Evolutionary conservation across 2,888 invertebrate genomes (phyloP).

Genomic region (Eupithecia insigniata): DNA sequence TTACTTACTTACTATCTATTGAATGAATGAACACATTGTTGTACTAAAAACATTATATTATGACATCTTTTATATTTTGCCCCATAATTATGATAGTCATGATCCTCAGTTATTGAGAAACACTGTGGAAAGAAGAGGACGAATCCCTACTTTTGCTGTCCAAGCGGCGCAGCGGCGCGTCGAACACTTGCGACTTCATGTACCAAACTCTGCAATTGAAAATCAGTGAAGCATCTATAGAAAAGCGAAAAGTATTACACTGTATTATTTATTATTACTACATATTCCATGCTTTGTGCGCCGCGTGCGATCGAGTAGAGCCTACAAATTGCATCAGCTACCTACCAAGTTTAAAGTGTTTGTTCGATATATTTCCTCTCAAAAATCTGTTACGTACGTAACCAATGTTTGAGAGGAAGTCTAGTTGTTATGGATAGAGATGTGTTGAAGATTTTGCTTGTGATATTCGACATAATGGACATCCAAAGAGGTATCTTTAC

Average conservation of each 20-base stretch:
- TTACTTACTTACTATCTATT: too few species aligned
- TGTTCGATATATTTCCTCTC: background rate
- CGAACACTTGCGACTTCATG: slow-evolving; percentile 6
- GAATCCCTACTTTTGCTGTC: background rate
- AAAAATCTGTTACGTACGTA: background rate
- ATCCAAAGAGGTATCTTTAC: background rate
- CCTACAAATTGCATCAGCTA: slow-evolving; percentile 49
- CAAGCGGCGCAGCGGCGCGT: too few species aligned
- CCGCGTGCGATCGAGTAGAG: slow-evolving; percentile 51
- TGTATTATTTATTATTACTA: background rate
- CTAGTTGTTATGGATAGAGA: background rate
- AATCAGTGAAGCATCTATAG: slow-evolving; percentile 64
- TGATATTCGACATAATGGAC: background rate
- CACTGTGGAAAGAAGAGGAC: background rate
- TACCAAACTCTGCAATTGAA: slow-evolving; percentile 47
- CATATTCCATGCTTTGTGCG: slow-evolving; percentile 25
- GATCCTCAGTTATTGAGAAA: background rate
- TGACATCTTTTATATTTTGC: too few species aligned
- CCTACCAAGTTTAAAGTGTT: slow-evolving; percentile 37
- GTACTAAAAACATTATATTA: too few species aligned
- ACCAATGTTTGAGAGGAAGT: background rate
- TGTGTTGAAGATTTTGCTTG: background rate
- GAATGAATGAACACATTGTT: too few species aligned
- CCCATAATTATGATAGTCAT: background rate
- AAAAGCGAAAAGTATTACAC: background rate